Base-by-base conservation (phyloP, 2,888 invertebrate genomes). In the Pachymerium ferrugineum region DNA sequence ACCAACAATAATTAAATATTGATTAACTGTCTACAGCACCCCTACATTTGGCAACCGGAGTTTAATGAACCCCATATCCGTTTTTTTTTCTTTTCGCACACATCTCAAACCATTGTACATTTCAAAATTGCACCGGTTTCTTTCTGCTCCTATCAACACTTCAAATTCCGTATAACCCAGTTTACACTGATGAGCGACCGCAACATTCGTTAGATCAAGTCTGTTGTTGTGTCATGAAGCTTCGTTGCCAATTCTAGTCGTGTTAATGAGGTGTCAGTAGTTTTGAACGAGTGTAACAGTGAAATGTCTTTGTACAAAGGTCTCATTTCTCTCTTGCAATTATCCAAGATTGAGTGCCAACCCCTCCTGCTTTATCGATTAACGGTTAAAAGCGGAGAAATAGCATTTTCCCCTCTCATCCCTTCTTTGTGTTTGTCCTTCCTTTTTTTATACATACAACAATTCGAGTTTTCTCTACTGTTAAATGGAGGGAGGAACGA, bases 1-100 rank as follows among this genome's bases (percentile, higher is more conserved):
- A n/a, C n/a, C n/a, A n/a, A 54, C 54, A 54, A 54, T 54, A 54
- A 54, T 54, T 54, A 54, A 54, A 54, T 54, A 54, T 54, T 54
- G 54, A 54, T 54, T 54, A 54, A 54, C 54, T 54, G 54, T 54
- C 54, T 54, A 54, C 54, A 8, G 28, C 54, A 54, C 22, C 54
- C 54, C 54, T 28, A 22, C 54, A 54, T 54, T 22, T 54, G 54
- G 25, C 22, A 54, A 54, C 38, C 54, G 28, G 25, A 54, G 25
- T 54, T 54, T 54, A 54, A 54, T 54, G 54, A 54, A 54, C 54
- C 25, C 54, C 54, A 54, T 54, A 54, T 54, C 54, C 54, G 54
- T 28, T 54, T 54, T 54, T 54, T 54, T 28, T 25, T 3, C 28
- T 54, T 4, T 22, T n/a, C n/a, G n/a, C n/a, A n/a, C n/a, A n/a